Evolutionary conservation across 2,797 vertebrate genomes (phyloP).

Genomic region (Masticophis lateralis): DNA sequence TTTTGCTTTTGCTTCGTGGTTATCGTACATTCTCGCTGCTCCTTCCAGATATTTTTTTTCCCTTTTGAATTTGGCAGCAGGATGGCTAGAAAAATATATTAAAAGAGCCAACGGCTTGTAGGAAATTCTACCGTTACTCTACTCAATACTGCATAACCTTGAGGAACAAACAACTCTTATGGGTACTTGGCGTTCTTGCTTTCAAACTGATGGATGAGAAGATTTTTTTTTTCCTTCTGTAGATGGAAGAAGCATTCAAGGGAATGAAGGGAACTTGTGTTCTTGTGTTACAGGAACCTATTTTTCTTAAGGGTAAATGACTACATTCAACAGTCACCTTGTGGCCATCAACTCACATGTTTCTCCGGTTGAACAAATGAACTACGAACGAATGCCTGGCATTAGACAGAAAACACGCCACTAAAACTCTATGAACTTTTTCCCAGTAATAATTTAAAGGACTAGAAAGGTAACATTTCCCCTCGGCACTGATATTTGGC

Average conservation of each 20-base stretch:
- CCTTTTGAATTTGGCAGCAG: not conserved
- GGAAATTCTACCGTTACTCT: not conserved
- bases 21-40: not conserved
- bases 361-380: not conserved
- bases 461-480: conserved; percentile 30
- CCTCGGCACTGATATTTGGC: conserved; percentile 32
- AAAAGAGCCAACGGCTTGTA: not conserved
- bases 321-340: not conserved
- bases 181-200: not conserved
- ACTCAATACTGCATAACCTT: not conserved
- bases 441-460: not conserved
- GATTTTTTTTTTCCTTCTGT: not conserved
- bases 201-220: not conserved
- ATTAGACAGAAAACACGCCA: not conserved
- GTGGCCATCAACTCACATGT: not conserved
- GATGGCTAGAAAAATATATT: not conserved
- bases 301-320: not conserved
- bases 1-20: not conserved
- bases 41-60: not conserved
- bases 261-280: not conserved
- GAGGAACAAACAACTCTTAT: not conserved
- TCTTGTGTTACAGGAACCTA: not conserved
- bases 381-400: not conserved
- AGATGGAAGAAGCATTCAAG: not conserved
- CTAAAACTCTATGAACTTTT: not conserved